These are phyloP conservation scores for Trisateles emortualis DNA, from an alignment of 2,888 invertebrate species.

Conservation along the genomic window DNA sequence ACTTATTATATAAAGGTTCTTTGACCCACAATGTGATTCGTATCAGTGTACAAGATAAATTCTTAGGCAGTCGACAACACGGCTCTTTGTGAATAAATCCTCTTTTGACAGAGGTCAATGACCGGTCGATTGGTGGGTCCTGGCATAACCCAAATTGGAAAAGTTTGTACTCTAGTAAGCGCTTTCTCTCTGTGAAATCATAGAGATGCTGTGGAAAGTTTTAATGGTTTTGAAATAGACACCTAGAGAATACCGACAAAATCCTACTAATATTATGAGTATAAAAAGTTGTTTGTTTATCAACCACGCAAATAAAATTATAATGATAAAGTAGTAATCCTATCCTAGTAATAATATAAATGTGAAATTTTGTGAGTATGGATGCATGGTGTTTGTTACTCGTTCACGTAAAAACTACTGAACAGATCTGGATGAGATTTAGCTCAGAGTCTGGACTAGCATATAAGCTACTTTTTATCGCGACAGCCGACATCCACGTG, in stretches of 20 bases:
- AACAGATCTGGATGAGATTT: no score
- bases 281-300: no score
- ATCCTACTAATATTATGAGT: no score
- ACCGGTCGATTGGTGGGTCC: constrained; percentile 43
- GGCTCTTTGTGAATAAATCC: constrained; percentile 51
- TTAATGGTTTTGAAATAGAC: constrained; percentile 46
- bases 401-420: no score
- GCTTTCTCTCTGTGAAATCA: constrained; percentile 39
- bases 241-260: constrained; percentile 11
- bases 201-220: constrained; percentile 43
- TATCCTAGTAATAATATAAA: no score
- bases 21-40: constrained; percentile 4
- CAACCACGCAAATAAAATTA: no score
- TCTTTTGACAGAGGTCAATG: constrained; percentile 40
- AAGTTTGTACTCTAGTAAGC: constrained; percentile 54
- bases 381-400: no score
- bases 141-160: constrained; percentile 62
- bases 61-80: constrained; percentile 22
- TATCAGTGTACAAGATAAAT: constrained; percentile 36
- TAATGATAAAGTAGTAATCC: no score
- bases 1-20: not conserved
- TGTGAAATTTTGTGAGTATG: no score
- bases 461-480: no score
- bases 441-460: no score
- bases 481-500: no score